Conservation (phyloP, 2,888 invertebrate genomes). For the Pollenia labialis region DNA sequence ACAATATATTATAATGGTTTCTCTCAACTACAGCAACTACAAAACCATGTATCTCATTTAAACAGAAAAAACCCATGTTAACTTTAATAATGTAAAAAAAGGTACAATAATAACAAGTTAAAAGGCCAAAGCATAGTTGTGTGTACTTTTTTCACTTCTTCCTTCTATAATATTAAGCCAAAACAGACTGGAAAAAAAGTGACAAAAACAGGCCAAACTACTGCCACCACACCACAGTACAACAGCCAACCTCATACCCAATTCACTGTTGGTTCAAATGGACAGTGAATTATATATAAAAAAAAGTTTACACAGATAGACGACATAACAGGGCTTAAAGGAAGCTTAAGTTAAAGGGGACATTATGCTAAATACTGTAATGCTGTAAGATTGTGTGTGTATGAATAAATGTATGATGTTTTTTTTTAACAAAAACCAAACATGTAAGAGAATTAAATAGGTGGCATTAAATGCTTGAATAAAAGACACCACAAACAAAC, state of each 20-base stretch:
- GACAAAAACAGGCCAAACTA: conserved; percentile 39
- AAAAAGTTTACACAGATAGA: background rate
- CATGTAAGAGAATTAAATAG: conserved; percentile 70
- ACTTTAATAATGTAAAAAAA: conserved; percentile 40
- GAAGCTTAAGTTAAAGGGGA: conserved; percentile 62
- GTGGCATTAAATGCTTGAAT: conserved; percentile 64
- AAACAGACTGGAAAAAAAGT: conserved; percentile 33
- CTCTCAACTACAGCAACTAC: conserved; percentile 20
- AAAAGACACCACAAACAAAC: conserved; percentile 55
- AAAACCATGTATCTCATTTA: conserved; percentile 25
- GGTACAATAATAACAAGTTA: conserved; percentile 33
- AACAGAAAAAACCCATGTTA: conserved; percentile 27
- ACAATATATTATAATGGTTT: conserved; percentile 46
- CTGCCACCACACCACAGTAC: conserved; percentile 14
- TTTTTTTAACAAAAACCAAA: conserved; percentile 42
- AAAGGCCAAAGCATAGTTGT: conserved; percentile 53
- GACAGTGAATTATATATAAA: conserved; percentile 31
- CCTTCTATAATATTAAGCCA: conserved; percentile 3
- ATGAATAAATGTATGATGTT: background rate
- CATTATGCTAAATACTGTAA: conserved; percentile 47
- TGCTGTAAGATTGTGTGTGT: conserved; percentile 7
- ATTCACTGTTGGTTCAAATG: conserved; percentile 21
- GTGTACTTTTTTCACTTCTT: background rate
- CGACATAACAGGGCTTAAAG: conserved; percentile 57
- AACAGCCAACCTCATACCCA: conserved; percentile 1